These are phyloP conservation scores for Brenthis ino DNA, from an alignment of 2,888 invertebrate genomes.

Conservation along the genomic window DNA sequence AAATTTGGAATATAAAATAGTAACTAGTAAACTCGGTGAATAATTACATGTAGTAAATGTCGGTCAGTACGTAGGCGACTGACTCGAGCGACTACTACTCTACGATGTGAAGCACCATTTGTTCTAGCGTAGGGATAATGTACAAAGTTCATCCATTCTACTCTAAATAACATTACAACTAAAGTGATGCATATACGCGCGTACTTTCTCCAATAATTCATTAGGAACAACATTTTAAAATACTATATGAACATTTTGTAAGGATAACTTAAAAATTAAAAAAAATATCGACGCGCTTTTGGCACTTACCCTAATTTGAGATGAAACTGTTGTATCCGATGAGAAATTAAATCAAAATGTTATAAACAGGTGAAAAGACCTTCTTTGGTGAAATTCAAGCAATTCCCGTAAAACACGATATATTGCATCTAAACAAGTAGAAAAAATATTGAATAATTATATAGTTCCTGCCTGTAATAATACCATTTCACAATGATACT, in stretches of 20 bases:
- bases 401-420: slow-evolving; percentile 38
- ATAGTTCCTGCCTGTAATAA: slow-evolving; percentile 38
- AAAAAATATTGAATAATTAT: slow-evolving; percentile 35
- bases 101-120: slow-evolving; percentile 82
- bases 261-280: slow-evolving; percentile 65
- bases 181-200: slow-evolving; percentile 68
- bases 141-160: slow-evolving; percentile 77
- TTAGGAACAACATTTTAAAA: slow-evolving; percentile 81
- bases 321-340: slow-evolving; percentile 28
- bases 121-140: slow-evolving; percentile 82
- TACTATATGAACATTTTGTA: slow-evolving; percentile 73
- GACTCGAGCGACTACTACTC: slow-evolving; percentile 59
- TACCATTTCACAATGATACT: slow-evolving; percentile 35
- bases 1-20: slow-evolving; percentile 75
- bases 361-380: slow-evolving; percentile 49
- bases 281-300: slow-evolving; percentile 68
- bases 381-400: slow-evolving; percentile 64
- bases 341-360: slow-evolving; percentile 27
- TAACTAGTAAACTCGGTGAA: slow-evolving; percentile 76
- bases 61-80: slow-evolving; percentile 45
- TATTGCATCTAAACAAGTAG: slow-evolving; percentile 37
- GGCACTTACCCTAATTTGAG: slow-evolving; percentile 71
- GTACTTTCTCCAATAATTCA: slow-evolving; percentile 68
- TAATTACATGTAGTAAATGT: slow-evolving; percentile 58
- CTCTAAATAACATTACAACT: slow-evolving; percentile 73